Base-by-base conservation (phyloP, 2,888 invertebrate genomes). In the Hedya salicella region DNA sequence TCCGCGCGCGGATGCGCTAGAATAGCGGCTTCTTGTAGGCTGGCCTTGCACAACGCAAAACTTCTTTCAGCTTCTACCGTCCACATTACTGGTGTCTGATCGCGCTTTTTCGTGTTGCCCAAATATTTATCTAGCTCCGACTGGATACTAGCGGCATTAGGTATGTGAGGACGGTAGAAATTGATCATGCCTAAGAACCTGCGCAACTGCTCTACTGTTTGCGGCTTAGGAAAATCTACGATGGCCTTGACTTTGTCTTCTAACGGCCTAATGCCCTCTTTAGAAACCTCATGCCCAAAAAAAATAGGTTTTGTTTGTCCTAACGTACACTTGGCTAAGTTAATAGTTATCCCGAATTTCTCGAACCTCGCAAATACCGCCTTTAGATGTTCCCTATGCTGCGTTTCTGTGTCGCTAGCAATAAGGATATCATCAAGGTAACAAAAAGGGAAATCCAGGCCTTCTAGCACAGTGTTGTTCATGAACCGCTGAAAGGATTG, bases 1-100 rank as follows among this genome's bases (percentile, higher is more conserved):
- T 67, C 67, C 0, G 25, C 16, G 11, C 61, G 11, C 1, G 67
- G 69, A 16, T 68, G 44, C 1, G 62, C 13, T 9, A 72, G 46
- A 3, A 44, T 63, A 0, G 64, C 52, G 1, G 73, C 71, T 32
- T 32, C 16, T 52, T 52, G 32, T 11, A 52, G 19, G 52, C 52
- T 36, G 11, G 36, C 52, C 52, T 52, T 52, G 36, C 36, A 16
- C 19, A 36, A 36, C 17, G 13, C 13, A 30, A 52, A 52, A 3
- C 36, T 16, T 0, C 9, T 3, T 6, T 36, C 16, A 2, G 52
- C 52, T 2, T 52, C 36, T 3, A 3, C 13, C 13, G 32, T 17
- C 52, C 52, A 52, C 16, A 17, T 5, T 17, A 52, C 36, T 8
- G 9, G 32, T 2, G 52, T 17, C 19, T 52, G 3, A 6, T 25